These are phyloP conservation scores for Drosophila niveifrons DNA, from an alignment of 2,888 invertebrate genomes.

Conservation along the genomic window DNA sequence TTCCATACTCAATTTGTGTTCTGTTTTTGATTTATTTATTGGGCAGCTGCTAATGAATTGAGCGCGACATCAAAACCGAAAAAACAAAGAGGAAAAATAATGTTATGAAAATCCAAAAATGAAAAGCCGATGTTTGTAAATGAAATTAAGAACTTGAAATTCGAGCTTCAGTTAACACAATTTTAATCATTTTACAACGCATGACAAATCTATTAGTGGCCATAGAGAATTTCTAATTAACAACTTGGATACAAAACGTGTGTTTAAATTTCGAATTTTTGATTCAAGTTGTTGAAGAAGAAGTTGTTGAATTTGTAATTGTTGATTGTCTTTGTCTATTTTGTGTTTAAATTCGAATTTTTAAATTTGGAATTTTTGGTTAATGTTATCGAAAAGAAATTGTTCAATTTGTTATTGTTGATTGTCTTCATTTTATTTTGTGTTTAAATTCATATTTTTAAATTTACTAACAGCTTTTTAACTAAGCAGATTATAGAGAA, in stretches of 20 bases:
- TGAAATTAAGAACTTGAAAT: slow-evolving; percentile 23
- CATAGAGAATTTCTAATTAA: slow-evolving; percentile 65
- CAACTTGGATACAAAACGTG: slow-evolving; percentile 45
- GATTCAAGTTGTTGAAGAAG: no score
- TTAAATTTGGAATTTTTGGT: slow-evolving; percentile 7
- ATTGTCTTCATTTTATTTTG: no score
- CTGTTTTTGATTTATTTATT: slow-evolving; percentile 62
- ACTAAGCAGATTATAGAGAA: no score
- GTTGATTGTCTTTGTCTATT: no score
- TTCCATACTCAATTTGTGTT: slow-evolving; percentile 29
- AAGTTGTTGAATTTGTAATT: no score
- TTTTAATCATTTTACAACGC: slow-evolving; percentile 43
- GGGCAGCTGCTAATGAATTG: slow-evolving; percentile 57
- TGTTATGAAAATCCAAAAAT: slow-evolving; percentile 13
- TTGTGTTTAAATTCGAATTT: no score
- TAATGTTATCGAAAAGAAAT: no score
- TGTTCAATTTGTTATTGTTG: no score
- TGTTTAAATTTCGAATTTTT: slow-evolving; percentile 25
- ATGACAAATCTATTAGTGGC: slow-evolving; percentile 74
- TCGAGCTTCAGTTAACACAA: slow-evolving; percentile 38
- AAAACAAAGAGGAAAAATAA: background rate
- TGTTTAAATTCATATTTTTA: no score
- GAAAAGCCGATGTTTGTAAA: slow-evolving; percentile 26
- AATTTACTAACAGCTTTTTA: no score
- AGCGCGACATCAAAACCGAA: slow-evolving; percentile 12